Percentiles rank a stretch among this genome's conserved stretches.
Evolutionary conservation across 2,797 vertebrate genomes (phyloP).

Genomic region (Cirrhinus molitorella): DNA sequence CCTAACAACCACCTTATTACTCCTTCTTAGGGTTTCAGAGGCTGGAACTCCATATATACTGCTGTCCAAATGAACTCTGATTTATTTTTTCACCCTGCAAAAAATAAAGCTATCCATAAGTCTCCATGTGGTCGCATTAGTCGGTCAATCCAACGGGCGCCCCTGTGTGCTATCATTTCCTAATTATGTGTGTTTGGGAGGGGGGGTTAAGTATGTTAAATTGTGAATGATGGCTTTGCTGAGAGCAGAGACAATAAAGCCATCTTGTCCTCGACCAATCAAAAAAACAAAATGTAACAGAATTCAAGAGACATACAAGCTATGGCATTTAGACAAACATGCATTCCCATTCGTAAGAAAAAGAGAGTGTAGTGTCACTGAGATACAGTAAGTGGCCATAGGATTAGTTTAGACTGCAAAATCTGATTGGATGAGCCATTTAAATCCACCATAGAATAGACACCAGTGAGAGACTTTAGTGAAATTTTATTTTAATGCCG

Average conservation of each 20-base stretch:
- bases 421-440: neutral
- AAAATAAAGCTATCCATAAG: slow-evolving; percentile 51
- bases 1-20: slow-evolving; percentile 28
- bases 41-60: slow-evolving; percentile 2
- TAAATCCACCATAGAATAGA: neutral
- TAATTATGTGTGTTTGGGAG: slow-evolving; percentile 41
- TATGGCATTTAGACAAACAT: neutral
- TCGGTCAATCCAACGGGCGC: slow-evolving; percentile 4
- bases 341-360: neutral
- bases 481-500: neutral
- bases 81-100: slow-evolving; percentile 55
- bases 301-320: neutral
- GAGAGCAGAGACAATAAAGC: slow-evolving; percentile 24
- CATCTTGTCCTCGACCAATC: neutral
- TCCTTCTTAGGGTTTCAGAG: slow-evolving; percentile 29
- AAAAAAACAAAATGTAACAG: neutral
- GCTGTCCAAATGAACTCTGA: slow-evolving; percentile 55
- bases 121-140: slow-evolving; percentile 53
- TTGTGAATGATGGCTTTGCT: slow-evolving; percentile 38
- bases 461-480: neutral
- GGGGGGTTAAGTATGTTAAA: slow-evolving; percentile 20
- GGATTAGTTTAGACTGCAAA: neutral
- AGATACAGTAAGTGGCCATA: neutral
- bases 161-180: slow-evolving; percentile 28
- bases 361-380: neutral